Evolutionary conservation across 2,888 invertebrate genomes (phyloP).

Genomic region (Trissonchulus sp.): DNA sequence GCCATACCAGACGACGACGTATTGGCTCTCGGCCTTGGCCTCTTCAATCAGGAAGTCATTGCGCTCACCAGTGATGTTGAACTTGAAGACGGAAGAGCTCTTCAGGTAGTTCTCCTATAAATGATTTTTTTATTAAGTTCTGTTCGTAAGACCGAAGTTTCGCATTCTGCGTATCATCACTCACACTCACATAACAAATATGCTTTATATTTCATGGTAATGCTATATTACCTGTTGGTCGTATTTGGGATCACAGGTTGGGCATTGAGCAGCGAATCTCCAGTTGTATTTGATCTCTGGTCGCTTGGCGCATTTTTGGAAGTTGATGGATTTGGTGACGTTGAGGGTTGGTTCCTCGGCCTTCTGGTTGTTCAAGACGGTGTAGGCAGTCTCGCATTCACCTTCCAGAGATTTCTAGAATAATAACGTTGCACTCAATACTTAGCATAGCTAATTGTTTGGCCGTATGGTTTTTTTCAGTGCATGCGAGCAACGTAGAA

Average conservation of each 20-base stretch:
- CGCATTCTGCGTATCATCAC: no score
- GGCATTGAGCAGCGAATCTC: slow-evolving; percentile 31
- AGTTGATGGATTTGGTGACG: slow-evolving; percentile 55
- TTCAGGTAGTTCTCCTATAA: slow-evolving; percentile 35
- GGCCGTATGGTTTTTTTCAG: no score
- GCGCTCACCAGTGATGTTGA: slow-evolving; percentile 39
- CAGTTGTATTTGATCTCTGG: slow-evolving; percentile 41
- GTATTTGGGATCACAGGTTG: slow-evolving; percentile 30
- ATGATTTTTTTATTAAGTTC: no score
- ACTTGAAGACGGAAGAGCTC: slow-evolving; percentile 39
- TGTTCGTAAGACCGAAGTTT: no score
- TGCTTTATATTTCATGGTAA: no score
- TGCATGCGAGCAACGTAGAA: no score
- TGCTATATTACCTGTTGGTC: slow-evolving; percentile 24
- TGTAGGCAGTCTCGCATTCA: slow-evolving; percentile 39
- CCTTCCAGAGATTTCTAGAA: slow-evolving; percentile 42
- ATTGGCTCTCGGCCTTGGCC: slow-evolving; percentile 40
- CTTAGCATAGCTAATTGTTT: no score
- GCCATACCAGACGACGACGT: slow-evolving; percentile 38
- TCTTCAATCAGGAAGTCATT: slow-evolving; percentile 39
- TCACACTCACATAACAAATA: slow-evolving; percentile 24
- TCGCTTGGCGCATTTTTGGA: slow-evolving; percentile 52
- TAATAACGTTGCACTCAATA: no score
- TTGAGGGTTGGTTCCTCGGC: slow-evolving; percentile 41
- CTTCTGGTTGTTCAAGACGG: slow-evolving; percentile 19